Conservation (phyloP, 2,113 vertebrate genomes). For the Callorhinus ursinus region DNA sequence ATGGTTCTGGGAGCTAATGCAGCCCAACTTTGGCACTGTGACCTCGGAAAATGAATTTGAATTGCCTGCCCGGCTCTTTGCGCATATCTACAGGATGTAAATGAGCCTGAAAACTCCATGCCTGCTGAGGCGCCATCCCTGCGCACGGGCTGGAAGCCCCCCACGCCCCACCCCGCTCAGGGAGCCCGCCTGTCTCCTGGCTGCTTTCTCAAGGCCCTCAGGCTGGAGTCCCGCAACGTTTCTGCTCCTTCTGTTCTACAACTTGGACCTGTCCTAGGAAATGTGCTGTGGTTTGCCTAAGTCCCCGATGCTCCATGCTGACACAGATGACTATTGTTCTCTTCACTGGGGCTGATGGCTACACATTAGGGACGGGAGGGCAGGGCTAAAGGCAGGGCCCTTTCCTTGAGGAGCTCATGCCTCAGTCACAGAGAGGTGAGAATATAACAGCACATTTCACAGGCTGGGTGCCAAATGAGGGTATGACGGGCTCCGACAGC, state of each 20-base stretch:
- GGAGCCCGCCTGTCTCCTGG: background rate
- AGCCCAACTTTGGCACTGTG: slow-evolving; percentile 9
- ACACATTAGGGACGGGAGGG: rapidly evolving
- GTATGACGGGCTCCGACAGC: background rate
- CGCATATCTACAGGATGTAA: background rate
- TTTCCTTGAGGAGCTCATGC: background rate
- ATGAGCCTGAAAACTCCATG: background rate
- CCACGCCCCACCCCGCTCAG: no score
- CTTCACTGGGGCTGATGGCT: background rate
- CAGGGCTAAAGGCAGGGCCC: background rate
- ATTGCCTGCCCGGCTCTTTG: slow-evolving; percentile 45
- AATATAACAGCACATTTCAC: background rate
- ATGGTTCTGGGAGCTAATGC: slow-evolving; percentile 9
- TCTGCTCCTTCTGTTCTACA: background rate
- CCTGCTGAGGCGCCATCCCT: background rate
- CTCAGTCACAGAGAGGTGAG: background rate
- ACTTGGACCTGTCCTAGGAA: slow-evolving; percentile 57
- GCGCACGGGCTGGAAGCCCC: background rate
- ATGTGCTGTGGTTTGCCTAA: background rate
- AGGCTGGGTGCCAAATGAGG: background rate
- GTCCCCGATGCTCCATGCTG: no score
- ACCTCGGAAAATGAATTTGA: slow-evolving; percentile 40
- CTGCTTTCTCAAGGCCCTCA: slow-evolving; percentile 50
- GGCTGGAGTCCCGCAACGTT: slow-evolving; percentile 57
- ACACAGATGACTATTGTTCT: background rate